phyloP scores from a whole-genome alignment of 2,888 invertebrate species.

The Polyommatus iphigenia region DNA sequence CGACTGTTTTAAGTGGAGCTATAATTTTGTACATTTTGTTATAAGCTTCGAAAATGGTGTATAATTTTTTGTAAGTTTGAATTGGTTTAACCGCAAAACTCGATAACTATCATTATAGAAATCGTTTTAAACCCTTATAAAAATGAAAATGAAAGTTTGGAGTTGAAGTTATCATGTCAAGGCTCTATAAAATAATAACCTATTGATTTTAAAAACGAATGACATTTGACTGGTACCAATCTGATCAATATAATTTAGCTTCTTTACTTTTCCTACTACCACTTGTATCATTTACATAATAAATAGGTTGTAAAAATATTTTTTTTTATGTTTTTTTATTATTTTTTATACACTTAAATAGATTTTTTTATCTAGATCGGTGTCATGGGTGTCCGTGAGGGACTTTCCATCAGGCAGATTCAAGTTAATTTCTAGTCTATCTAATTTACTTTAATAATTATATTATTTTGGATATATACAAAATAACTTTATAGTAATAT shows the following conservation, averaged over 20 bases:
- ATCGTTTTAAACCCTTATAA: constrained; percentile 19
- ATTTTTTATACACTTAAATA: not conserved
- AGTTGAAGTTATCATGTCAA: constrained; percentile 55
- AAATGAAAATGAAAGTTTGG: not conserved
- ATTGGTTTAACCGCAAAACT: not conserved
- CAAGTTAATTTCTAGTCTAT: not conserved
- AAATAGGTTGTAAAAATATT: too few relatives aligned
- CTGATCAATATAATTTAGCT: constrained; percentile 38
- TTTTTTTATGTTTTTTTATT: too few relatives aligned
- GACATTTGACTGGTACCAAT: constrained; percentile 48
- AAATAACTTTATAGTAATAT: not conserved
- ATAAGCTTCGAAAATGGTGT: not conserved
- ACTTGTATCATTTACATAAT: too few relatives aligned
- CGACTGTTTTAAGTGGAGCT: not conserved
- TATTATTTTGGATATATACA: not conserved
- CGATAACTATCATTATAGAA: not conserved
- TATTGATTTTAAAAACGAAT: constrained; percentile 58
- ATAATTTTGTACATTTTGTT: constrained; percentile 14
- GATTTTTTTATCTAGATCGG: not conserved
- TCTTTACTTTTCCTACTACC: not conserved
- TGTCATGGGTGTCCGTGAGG: not conserved
- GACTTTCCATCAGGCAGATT: too few relatives aligned
- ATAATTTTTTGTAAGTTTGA: not conserved
- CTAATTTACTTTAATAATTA: not conserved
- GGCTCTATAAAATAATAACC: constrained; percentile 61